Evolutionary conservation across 2,797 vertebrate species (phyloP).

Genomic region (Spondyliosoma cantharus): DNA sequence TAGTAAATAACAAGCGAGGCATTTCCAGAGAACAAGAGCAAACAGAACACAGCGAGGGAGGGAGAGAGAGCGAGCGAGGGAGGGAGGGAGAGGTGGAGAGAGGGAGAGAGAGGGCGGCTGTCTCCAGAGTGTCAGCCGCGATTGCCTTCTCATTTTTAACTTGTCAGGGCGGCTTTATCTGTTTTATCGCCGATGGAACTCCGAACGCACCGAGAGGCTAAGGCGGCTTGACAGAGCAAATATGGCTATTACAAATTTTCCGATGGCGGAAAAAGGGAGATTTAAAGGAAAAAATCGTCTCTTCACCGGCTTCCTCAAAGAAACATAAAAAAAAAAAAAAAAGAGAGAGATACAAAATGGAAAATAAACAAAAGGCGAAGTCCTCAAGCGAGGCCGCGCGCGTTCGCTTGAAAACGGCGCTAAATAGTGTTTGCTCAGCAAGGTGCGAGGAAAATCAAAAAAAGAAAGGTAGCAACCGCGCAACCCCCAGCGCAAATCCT

Average conservation of each 20-base stretch:
- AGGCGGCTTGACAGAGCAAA: slow-evolving; percentile 71
- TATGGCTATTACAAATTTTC: slow-evolving; percentile 64
- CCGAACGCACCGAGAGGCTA: slow-evolving; percentile 61
- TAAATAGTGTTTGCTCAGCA: slow-evolving; percentile 34
- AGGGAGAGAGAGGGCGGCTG: slow-evolving; percentile 46
- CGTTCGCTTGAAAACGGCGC: neutral
- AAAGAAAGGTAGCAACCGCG: neutral
- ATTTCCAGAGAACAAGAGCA: slow-evolving; percentile 63
- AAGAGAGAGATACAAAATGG: slow-evolving; percentile 25
- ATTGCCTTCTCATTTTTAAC: slow-evolving; percentile 79
- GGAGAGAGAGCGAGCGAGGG: slow-evolving; percentile 10
- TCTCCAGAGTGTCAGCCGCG: slow-evolving; percentile 73
- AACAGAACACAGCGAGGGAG: slow-evolving; percentile 48
- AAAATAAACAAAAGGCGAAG: slow-evolving; percentile 19
- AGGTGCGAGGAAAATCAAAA: neutral
- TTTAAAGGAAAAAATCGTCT: slow-evolving; percentile 41
- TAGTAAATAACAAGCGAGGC: slow-evolving; percentile 68
- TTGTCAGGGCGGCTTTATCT: slow-evolving; percentile 79
- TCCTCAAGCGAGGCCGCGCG: neutral
- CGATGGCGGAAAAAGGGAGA: slow-evolving; percentile 38
- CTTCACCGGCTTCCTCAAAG: neutral
- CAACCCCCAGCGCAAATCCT: neutral
- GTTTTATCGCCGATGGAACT: slow-evolving; percentile 75
- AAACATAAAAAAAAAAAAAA: slow-evolving; percentile 2
- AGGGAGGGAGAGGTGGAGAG: slow-evolving; percentile 15